A percentile compares a stretch with the other conserved stretches of the same genome.
phyloP scores from a whole-genome alignment of 2,888 invertebrate genomes.

The Ophraella communa region DNA sequence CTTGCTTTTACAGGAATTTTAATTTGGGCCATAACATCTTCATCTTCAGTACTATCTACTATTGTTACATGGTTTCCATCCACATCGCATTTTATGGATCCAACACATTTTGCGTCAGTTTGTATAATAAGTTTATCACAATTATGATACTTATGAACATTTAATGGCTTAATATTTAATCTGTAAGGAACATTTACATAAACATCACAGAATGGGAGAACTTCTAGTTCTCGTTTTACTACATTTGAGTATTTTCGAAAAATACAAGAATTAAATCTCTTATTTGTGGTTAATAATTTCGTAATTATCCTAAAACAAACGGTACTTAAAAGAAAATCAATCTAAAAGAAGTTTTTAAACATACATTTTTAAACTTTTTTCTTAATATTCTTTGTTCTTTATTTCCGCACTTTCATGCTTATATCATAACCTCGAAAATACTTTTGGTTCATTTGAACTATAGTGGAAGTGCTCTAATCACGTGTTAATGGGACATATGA shows the following conservation, averaged over 20 bases:
- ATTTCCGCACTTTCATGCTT: too few species aligned
- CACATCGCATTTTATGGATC: constrained; percentile 37
- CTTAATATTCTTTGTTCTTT: neutral
- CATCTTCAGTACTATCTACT: constrained; percentile 26
- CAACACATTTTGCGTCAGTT: constrained; percentile 35
- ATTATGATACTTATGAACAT: constrained; percentile 51
- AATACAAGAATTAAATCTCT: neutral
- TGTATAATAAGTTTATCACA: constrained; percentile 50
- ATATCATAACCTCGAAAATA: neutral
- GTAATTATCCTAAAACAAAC: constrained; percentile 18
- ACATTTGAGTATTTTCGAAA: constrained; percentile 26
- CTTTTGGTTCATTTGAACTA: neutral
- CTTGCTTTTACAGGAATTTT: constrained; percentile 56
- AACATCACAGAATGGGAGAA: constrained; percentile 51
- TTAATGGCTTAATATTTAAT: constrained; percentile 50
- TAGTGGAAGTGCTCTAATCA: too few species aligned
- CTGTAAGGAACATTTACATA: constrained; percentile 49
- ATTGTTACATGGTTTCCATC: constrained; percentile 45
- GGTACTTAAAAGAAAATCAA: neutral
- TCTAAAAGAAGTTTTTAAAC: neutral
- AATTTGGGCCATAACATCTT: constrained; percentile 43
- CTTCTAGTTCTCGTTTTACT: constrained; percentile 41
- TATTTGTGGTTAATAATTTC: constrained; percentile 7
- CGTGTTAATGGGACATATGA: too few species aligned
- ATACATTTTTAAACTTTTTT: neutral